These are phyloP conservation scores for Drosophila murphyi DNA, from an alignment of 1,140 invertebrate genomes.

Conservation along the genomic window DNA sequence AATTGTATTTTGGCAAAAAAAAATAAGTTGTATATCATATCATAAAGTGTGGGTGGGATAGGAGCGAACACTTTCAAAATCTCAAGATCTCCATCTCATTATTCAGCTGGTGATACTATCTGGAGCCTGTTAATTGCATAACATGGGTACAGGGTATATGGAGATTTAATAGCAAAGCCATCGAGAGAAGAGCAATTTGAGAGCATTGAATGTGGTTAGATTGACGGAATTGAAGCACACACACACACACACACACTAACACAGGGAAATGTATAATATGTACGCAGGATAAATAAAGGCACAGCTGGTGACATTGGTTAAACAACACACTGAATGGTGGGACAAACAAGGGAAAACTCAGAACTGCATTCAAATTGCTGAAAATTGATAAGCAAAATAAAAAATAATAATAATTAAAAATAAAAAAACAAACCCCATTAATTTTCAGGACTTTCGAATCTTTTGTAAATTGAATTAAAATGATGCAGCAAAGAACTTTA, in stretches of 20 bases:
- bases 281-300: constrained; percentile 36
- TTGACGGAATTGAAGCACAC: constrained; percentile 58
- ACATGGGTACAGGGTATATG: neutral
- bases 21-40: too few relatives aligned
- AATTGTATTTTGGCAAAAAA: too few relatives aligned
- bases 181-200: constrained; percentile 49
- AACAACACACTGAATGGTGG: constrained; percentile 51
- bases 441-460: too few relatives aligned
- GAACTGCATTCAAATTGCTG: neutral
- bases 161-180: constrained; percentile 13
- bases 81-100: too few relatives aligned
- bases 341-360: constrained; percentile 23
- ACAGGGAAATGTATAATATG: constrained; percentile 14
- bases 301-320: constrained; percentile 57
- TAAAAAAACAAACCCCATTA: neutral
- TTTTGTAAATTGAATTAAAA: too few relatives aligned
- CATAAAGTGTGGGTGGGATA: too few relatives aligned
- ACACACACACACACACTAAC: constrained; percentile 7
- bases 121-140: too few relatives aligned
- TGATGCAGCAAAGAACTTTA: too few relatives aligned
- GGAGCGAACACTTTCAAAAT: too few relatives aligned
- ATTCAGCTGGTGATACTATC: too few relatives aligned
- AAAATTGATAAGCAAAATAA: neutral
- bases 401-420: constrained; percentile 11
- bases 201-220: constrained; percentile 64